These are phyloP conservation scores for Rotaria socialis DNA, from an alignment of 2,888 invertebrate genomes.

Conservation along the genomic window DNA sequence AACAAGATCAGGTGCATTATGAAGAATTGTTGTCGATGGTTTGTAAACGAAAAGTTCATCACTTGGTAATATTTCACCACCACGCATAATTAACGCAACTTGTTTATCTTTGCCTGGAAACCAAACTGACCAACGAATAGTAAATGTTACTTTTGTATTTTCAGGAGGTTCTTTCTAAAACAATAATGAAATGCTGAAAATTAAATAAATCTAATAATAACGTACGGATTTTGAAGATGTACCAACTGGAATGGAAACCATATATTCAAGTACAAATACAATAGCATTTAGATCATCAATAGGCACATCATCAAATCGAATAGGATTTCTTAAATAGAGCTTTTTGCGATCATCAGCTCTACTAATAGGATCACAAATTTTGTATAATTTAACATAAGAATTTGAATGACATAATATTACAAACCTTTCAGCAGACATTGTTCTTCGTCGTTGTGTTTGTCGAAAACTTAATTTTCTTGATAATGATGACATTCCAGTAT, in stretches of 20 bases:
- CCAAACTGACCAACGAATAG: constrained; percentile 61
- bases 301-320: neutral
- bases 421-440: constrained; percentile 25
- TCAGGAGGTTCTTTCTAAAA: neutral
- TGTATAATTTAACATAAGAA: neutral
- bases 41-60: constrained; percentile 22
- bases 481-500: constrained; percentile 33
- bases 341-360: neutral
- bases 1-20: constrained; percentile 24
- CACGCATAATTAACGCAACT: neutral
- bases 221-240: neutral
- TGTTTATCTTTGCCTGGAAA: constrained; percentile 51
- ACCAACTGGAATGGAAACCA: constrained; percentile 55
- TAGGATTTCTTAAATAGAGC: constrained; percentile 19
- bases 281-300: constrained; percentile 49
- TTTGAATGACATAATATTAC: neutral
- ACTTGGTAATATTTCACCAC: constrained; percentile 10
- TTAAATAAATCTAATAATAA: neutral
- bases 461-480: constrained; percentile 37
- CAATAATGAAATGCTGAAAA: neutral
- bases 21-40: constrained; percentile 1
- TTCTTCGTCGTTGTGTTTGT: constrained; percentile 31
- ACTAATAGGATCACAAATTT: neutral
- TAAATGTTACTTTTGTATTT: constrained; percentile 45
- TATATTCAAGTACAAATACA: constrained; percentile 57